Evolutionary conservation across 1,140 invertebrate genomes (phyloP).

Genomic region (Heliothis virescens): DNA sequence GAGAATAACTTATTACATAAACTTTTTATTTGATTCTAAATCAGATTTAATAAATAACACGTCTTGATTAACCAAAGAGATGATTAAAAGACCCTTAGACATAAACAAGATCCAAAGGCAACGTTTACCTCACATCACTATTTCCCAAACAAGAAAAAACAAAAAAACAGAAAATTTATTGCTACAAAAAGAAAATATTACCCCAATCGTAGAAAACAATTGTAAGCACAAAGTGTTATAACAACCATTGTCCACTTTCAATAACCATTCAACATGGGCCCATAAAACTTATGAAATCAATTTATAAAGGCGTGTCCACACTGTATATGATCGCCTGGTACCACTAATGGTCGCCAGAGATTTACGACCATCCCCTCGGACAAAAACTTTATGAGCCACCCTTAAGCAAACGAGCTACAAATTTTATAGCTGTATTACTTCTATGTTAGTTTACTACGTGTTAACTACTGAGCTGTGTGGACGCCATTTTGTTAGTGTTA

Average conservation of each 20-base stretch:
- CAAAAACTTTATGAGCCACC: constrained; percentile 38
- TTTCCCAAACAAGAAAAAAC: too few relatives aligned
- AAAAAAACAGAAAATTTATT: too few relatives aligned
- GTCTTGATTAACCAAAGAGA: too few relatives aligned
- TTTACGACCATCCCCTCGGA: constrained; percentile 21
- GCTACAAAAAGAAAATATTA: too few relatives aligned
- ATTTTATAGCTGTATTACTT: constrained; percentile 44
- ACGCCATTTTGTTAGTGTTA: constrained; percentile 8
- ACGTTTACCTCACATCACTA: too few relatives aligned
- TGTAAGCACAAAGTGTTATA: background rate
- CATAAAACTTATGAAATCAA: constrained; percentile 32
- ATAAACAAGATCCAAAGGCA: too few relatives aligned
- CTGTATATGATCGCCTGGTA: constrained; percentile 30
- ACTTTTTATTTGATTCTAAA: too few relatives aligned
- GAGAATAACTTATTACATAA: too few relatives aligned
- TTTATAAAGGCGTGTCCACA: constrained; percentile 31
- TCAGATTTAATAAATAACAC: too few relatives aligned
- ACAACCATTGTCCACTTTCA: background rate
- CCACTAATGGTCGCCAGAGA: constrained; percentile 19
- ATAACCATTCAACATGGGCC: background rate
- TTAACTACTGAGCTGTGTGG: constrained; percentile 15
- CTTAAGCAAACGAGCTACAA: constrained; percentile 41
- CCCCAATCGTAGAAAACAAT: too few relatives aligned
- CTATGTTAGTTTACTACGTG: constrained; percentile 35
- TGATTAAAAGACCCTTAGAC: too few relatives aligned